Conservation (phyloP, 2,797 vertebrate species). For the Syncerus caffer region DNA sequence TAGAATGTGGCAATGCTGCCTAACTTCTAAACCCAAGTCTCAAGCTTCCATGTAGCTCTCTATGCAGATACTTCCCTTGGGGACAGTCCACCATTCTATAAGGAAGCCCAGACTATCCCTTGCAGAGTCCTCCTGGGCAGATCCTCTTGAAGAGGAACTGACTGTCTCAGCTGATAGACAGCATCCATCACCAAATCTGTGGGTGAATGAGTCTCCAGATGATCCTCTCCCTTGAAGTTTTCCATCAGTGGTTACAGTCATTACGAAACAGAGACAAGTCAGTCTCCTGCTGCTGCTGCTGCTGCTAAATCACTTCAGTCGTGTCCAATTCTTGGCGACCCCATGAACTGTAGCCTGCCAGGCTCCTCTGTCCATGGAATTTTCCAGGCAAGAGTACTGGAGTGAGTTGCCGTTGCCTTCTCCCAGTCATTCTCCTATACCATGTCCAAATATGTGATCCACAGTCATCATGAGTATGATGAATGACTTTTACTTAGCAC, state of each 20-base stretch:
- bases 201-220: not conserved
- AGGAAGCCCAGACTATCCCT: not conserved
- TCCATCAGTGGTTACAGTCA: not conserved
- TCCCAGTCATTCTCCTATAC: not conserved
- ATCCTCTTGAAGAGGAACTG: not conserved
- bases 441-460: not conserved
- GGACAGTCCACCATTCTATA: not conserved
- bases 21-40: not conserved
- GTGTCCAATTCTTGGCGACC: rapidly evolving
- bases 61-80: not conserved
- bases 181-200: not conserved
- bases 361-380: too few species aligned
- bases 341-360: too few species aligned
- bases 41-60: not conserved
- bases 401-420: too few species aligned
- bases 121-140: not conserved
- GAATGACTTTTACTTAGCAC: not conserved
- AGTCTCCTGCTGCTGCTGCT: too few species aligned
- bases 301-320: too few species aligned
- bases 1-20: not conserved
- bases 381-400: too few species aligned
- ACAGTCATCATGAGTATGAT: not conserved
- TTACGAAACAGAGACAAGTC: not conserved
- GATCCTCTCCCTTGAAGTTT: not conserved
- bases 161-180: not conserved